phyloP scores from a whole-genome alignment of 2,113 vertebrate species.

The Corythornis vintsioides region DNA sequence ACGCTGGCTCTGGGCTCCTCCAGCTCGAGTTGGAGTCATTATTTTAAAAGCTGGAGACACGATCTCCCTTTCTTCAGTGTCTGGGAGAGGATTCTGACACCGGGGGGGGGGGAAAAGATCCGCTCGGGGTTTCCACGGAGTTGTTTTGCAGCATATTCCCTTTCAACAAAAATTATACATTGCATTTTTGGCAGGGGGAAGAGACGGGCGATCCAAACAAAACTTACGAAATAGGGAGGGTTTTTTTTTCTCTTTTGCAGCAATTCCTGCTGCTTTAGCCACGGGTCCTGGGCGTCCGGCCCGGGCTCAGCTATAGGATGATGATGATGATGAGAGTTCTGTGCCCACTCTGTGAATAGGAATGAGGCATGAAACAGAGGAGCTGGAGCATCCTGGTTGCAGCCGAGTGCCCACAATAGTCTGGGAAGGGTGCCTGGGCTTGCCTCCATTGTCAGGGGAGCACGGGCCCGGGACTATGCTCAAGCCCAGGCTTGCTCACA shows the following conservation, averaged over 20 bases:
- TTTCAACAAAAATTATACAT: constrained; percentile 8
- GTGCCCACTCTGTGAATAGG: fast-evolving
- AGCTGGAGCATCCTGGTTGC: neutral
- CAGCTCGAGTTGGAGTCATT: constrained; percentile 12
- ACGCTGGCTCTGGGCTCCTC: constrained; percentile 31
- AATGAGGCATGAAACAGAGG: neutral
- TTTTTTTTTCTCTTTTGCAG: neutral
- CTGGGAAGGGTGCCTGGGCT: constrained; percentile 9
- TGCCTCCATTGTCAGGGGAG: neutral
- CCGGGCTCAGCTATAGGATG: fast-evolving
- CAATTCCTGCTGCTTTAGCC: neutral
- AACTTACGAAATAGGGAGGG: neutral
- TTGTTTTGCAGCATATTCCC: neutral
- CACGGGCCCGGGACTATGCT: neutral
- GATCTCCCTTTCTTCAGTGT: neutral
- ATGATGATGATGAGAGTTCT: neutral
- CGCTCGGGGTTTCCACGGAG: neutral
- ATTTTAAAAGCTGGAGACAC: constrained; percentile 43
- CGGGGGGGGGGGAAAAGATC: neutral
- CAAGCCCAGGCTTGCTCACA: constrained; percentile 47
- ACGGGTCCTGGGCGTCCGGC: fast-evolving
- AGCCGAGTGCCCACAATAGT: neutral
- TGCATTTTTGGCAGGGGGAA: neutral
- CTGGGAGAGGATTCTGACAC: constrained; percentile 16
- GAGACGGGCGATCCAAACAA: neutral